Evolutionary conservation across 2,113 vertebrate species (phyloP), one percentile per base, ranked within the genome.

Genomic region (Gasterosteus aculeatus): DNA sequence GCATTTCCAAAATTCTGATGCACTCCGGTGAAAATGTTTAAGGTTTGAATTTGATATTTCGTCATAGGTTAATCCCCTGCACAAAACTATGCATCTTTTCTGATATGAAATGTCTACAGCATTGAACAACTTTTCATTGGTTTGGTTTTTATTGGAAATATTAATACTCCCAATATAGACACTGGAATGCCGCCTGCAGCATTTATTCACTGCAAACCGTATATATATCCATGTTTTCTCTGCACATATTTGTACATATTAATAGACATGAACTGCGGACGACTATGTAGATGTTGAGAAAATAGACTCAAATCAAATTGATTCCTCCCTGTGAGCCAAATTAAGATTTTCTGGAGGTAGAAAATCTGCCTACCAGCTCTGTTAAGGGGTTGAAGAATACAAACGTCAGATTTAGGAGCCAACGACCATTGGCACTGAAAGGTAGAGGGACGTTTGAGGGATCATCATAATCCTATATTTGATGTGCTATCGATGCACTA

Each of bases 51-150:
- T 70, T 63, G 4, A 65, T 3, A 61, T 69, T 59, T 71, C 64
- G 9, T 72, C 51, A 62, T 9, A 60, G 62, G 47, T 57, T 47
- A 62, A 69, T 78, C 63, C 29, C 68, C 31, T 62, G 44, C 51
- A 66, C 66, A 73, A 46, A 74, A 39, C 66, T 33, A 77, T 57
- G 79, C 79, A 81, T 79, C 81, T 83, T 85, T 44, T 53, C 69
- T 54, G 4, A 54, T 26, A 57, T 78, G 11, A 70, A 39, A 81
- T 76, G n/a, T 75, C 41, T 81, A 47, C 46, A 5, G 22, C 26
- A 66, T 71, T 46, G 53, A 67, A 53, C 60, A 69, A 62, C 14
- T 57, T 61, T 46, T 12, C n/a, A 42, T 12, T 58, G 9, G 1
- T 57, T 47, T 49, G 22, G 11, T 39, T 26, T 26, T 26, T 26